phyloP scores from a whole-genome alignment of 2,113 vertebrate genomes.

The Syrrhaptes paradoxus region DNA sequence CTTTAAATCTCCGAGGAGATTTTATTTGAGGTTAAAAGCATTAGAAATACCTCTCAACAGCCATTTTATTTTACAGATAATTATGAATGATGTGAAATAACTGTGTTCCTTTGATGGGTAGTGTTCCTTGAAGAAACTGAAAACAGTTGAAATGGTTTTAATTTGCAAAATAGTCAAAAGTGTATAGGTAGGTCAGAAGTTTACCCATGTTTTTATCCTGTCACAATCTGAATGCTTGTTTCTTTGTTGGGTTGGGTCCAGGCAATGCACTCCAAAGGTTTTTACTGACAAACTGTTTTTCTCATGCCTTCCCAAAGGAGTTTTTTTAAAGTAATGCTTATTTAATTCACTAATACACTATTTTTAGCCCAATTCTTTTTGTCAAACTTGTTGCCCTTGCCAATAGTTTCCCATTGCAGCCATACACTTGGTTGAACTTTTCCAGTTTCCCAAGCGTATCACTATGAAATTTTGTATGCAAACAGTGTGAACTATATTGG shows the following conservation, averaged over 20 bases:
- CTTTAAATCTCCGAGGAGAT: not conserved
- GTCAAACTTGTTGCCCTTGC: not conserved
- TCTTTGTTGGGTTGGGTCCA: not conserved
- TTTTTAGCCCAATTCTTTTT: not conserved
- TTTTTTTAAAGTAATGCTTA: not conserved
- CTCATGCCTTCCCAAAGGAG: not conserved
- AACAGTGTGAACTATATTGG: not conserved
- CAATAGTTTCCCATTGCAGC: not conserved
- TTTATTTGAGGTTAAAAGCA: not conserved
- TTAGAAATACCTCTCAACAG: not conserved
- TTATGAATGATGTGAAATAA: not conserved
- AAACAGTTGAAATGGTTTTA: not conserved
- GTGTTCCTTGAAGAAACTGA: not conserved
- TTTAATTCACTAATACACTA: not conserved
- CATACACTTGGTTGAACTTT: not conserved
- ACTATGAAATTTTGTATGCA: no score
- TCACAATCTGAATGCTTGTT: not conserved
- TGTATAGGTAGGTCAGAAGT: not conserved
- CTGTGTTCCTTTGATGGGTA: not conserved
- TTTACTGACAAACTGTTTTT: not conserved
- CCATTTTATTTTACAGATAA: not conserved
- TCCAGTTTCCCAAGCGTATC: not conserved
- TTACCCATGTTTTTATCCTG: not conserved
- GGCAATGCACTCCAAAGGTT: not conserved
- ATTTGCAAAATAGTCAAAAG: not conserved